phyloP scores from a whole-genome alignment of 2,888 invertebrate genomes.

The Harpalus rubripes region DNA sequence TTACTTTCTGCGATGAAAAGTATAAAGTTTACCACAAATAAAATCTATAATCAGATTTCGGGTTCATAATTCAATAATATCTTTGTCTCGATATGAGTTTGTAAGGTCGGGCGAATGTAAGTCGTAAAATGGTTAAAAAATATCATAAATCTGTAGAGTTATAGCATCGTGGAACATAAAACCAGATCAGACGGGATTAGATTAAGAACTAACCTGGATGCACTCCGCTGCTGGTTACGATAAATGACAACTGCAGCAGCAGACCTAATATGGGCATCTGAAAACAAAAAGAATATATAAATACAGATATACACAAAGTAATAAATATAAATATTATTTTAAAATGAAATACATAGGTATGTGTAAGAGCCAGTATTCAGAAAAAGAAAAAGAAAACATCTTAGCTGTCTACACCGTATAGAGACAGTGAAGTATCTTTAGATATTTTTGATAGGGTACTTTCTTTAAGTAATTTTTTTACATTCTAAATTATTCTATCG shows the following conservation, averaged over 20 bases:
- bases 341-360: no score
- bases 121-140: constrained; percentile 27
- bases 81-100: constrained; percentile 38
- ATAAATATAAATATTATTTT: not conserved
- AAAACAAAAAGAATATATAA: constrained; percentile 68
- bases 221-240: constrained; percentile 75
- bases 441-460: no score
- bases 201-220: constrained; percentile 75
- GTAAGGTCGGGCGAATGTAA: constrained; percentile 18
- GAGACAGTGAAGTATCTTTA: no score
- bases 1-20: not conserved
- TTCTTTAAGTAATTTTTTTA: no score
- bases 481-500: no score
- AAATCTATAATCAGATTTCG: not conserved
- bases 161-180: constrained; percentile 22
- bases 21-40: not conserved
- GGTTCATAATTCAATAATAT: constrained; percentile 23
- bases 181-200: constrained; percentile 8
- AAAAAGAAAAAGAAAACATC: no score
- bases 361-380: no score
- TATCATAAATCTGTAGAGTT: constrained; percentile 37
- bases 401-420: no score
- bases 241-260: constrained; percentile 75
- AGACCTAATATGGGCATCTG: constrained; percentile 76
- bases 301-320: not conserved